Base-by-base conservation (phyloP, 2,797 vertebrate species). In the Serranus cabrilla region DNA sequence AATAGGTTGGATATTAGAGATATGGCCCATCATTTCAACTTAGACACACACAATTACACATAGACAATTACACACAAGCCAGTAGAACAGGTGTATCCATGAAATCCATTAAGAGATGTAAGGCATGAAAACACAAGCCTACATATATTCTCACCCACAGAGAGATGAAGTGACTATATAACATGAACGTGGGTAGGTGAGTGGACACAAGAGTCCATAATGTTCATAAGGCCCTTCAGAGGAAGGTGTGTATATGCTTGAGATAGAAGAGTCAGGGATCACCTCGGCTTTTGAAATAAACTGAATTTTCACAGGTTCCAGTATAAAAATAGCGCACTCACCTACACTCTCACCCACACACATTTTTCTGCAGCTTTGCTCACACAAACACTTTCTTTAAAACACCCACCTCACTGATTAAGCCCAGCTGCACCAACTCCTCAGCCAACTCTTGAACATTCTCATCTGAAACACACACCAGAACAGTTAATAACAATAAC, bases 361-460 rank as follows among this genome's bases (percentile, higher is more conserved):
- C 16, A 2, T 40, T 64, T 49, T 43, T 59, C 62, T 69, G 25
- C 50, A 59, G 55, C 42, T 56, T 46, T 46, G 10, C 27, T 40
- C 31, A 25, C 34, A 72, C 34, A 72, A 20, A 46, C 40, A 21
- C 18, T 54, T 25, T 52, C 23, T 69, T 31, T 18, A 55, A 52
- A 79, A 60, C 70, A 81, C 95, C 84, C 87, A 99, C 98, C 98
- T 99, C 98, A 34, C 96, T 97, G 90, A 99, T 97, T 84, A 99
- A 97, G 47, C 97, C 97, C 78, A 98, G 94, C 91, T 99, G 97
- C 58, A 99, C 98, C 91, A 99, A 91, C 90, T 99, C 98, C 23
- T 93, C 96, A 0, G 97, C 96, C 94, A 99, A 85, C 84, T 97
- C 97, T 23, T 97, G 95, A 91, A 97, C 96, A 79, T 95, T 98